Evolutionary conservation across 37 sponge, comb jelly and placozoan species (phyloP).

Genomic region (Tethya wilhelma): DNA sequence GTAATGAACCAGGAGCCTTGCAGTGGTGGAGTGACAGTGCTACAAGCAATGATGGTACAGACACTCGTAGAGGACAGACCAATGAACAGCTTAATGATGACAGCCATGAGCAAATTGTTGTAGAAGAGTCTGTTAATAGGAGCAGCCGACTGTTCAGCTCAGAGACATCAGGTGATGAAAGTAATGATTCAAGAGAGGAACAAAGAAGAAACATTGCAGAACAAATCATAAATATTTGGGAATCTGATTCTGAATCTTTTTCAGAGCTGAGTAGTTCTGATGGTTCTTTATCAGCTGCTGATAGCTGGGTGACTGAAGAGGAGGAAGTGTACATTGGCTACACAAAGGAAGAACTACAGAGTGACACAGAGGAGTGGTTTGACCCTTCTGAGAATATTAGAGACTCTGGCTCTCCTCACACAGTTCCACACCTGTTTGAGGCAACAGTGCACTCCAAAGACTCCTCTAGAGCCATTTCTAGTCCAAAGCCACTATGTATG

Average conservation of each 20-base stretch:
- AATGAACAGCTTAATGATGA: not conserved
- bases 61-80: not conserved
- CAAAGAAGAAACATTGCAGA: not conserved
- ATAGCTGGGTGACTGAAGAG: conserved; percentile 54
- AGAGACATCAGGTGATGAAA: too few species aligned
- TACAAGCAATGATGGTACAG: not conserved
- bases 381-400: too few species aligned
- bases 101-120: not conserved
- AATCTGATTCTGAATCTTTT: conserved; percentile 1
- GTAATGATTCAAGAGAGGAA: not conserved
- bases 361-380: too few species aligned
- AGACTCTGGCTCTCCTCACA: too few species aligned
- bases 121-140: not conserved
- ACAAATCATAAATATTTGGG: not conserved
- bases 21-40: not conserved
- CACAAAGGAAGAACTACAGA: not conserved
- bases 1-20: not conserved
- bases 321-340: conserved; percentile 28
- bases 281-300: too few species aligned
- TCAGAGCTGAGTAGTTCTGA: not conserved
- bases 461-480: too few species aligned
- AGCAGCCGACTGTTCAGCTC: not conserved
- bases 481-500: too few species aligned
- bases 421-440: too few species aligned
- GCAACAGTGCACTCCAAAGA: too few species aligned